A percentile compares a stretch with the other conserved stretches of the same genome.
These are phyloP conservation scores for Crocidura indochinensis DNA, from an alignment of 2,797 vertebrate genomes.

Conservation along the genomic window DNA sequence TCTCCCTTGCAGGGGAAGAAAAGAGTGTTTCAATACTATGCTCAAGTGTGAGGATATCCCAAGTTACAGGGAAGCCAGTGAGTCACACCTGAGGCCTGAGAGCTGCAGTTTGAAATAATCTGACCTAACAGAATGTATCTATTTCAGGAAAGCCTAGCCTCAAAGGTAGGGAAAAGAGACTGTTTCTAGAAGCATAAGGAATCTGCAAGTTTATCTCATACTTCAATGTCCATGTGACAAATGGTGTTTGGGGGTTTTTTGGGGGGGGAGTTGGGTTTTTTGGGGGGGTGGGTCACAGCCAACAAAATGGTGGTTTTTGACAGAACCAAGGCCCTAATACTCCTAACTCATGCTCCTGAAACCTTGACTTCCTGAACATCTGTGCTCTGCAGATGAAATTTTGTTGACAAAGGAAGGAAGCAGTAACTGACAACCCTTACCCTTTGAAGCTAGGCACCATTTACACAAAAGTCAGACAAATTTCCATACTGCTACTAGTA, in stretches of 20 bases:
- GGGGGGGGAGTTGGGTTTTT: no score
- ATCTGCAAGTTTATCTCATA: neutral
- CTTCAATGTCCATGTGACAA: constrained; percentile 2
- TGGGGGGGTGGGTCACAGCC: no score
- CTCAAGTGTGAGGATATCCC: no score
- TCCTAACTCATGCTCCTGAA: neutral
- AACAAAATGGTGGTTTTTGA: no score
- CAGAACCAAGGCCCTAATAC: neutral
- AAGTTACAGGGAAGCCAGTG: no score
- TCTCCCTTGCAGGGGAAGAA: no score
- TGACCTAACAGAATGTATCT: neutral
- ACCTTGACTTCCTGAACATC: constrained; percentile 3
- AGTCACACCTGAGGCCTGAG: neutral
- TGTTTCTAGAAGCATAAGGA: neutral
- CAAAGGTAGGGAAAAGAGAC: neutral
- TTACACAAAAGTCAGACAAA: neutral
- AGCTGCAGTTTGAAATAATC: no score
- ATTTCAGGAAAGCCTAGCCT: neutral
- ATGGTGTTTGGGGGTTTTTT: neutral
- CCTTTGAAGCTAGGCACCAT: neutral
- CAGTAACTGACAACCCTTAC: neutral
- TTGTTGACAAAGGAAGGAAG: neutral
- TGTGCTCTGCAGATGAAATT: neutral
- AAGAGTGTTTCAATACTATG: no score
- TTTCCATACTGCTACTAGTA: neutral